Conservation (phyloP, 2,888 invertebrate species). For the Keiferia lycopersicella region DNA sequence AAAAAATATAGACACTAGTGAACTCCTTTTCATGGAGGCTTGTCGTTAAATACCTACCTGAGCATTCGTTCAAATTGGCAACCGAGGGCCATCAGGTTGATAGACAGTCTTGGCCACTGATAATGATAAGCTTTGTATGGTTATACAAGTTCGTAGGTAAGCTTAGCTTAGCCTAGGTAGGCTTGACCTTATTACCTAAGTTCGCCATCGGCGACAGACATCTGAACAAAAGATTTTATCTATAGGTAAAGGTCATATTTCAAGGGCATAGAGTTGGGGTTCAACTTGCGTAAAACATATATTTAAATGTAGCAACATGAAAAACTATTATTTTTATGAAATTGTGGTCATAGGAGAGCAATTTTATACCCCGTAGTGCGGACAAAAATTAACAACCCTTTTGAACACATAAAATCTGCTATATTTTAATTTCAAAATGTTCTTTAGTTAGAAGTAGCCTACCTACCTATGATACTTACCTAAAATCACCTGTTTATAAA, state of each 20-base stretch:
- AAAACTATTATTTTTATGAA: too few species aligned
- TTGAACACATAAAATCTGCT: too few species aligned
- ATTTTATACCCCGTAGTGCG: too few species aligned
- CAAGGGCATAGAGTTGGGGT: not conserved
- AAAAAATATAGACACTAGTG: too few species aligned
- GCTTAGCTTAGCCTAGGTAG: too few species aligned
- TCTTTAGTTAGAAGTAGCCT: too few species aligned
- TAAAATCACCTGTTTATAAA: too few species aligned
- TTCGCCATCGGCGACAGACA: not conserved
- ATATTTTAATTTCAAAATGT: too few species aligned
- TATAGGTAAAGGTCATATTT: not conserved
- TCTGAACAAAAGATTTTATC: not conserved
- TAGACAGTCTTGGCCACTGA: not conserved
- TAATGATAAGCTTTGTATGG: slow-evolving; percentile 1
- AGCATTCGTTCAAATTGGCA: slow-evolving; percentile 21
- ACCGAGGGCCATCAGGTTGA: not conserved
- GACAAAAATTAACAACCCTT: too few species aligned
- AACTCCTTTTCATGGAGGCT: not conserved
- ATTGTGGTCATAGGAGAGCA: too few species aligned
- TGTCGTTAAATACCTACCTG: not conserved
- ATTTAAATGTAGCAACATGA: too few species aligned
- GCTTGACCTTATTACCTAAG: not conserved
- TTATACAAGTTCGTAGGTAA: not conserved
- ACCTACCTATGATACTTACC: too few species aligned
- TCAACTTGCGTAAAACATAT: not conserved